Conservation (phyloP, 2,113 vertebrate genomes). For the Mus spicilegus region DNA sequence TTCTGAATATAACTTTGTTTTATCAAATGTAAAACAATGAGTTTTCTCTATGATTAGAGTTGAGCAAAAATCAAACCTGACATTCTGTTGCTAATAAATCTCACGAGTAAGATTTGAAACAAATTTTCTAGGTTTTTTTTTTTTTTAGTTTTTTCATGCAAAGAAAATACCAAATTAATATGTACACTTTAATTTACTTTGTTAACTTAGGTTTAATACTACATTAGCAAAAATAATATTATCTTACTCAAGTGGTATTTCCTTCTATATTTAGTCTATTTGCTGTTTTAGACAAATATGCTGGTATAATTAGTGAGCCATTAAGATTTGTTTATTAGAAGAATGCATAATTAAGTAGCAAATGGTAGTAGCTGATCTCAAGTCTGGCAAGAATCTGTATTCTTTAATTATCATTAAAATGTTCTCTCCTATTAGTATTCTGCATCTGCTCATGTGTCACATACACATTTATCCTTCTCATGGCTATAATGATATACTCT, state of each 20-base stretch:
- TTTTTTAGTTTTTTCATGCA: neutral
- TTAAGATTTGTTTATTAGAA: constrained; percentile 62
- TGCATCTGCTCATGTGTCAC: neutral
- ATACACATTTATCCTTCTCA: neutral
- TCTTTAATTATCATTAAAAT: constrained; percentile 16
- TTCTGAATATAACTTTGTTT: neutral
- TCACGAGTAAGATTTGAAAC: constrained; percentile 3
- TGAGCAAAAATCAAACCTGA: neutral
- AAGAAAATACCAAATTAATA: constrained; percentile 27
- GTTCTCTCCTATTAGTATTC: constrained; percentile 5
- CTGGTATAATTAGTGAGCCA: constrained; percentile 58
- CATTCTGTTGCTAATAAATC: neutral
- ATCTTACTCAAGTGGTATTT: neutral
- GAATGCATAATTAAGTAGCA: constrained; percentile 55
- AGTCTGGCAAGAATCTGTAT: constrained; percentile 41
- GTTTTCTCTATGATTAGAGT: neutral
- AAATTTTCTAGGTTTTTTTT: constrained; percentile 15
- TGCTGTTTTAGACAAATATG: constrained; percentile 47
- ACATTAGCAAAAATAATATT: neutral
- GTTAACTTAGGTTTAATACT: constrained; percentile 8
- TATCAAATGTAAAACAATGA: neutral
- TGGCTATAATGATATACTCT: neutral
- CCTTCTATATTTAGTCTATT: constrained; percentile 31
- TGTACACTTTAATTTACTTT: constrained; percentile 24
- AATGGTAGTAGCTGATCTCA: constrained; percentile 11